Base-by-base conservation (phyloP, 2,113 vertebrate species). In the Tursiops truncatus region DNA sequence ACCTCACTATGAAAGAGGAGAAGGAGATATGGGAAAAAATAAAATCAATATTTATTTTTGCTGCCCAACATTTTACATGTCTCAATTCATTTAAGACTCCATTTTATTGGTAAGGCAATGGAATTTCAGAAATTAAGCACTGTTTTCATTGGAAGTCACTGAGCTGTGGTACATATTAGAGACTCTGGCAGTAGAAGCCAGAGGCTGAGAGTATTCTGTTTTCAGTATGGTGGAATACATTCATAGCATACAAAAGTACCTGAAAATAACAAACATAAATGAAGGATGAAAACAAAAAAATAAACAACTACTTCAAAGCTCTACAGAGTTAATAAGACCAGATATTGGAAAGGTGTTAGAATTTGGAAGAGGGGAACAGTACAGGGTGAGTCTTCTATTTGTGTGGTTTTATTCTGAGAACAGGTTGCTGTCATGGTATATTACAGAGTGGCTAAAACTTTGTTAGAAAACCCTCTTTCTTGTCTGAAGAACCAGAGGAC, bases 211-310 rank as follows among this genome's bases (percentile, higher is more conserved):
- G 13, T 62, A 8, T 67, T 76, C 67, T 62, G 14, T 81, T 81
- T 93, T 41, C 41, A 53, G 13, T 68, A 82, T 6, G 23, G 7
- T 44, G 13, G 26, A 67, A 68, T 53, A 62, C 7, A 91, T 50
- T 28, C 36, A 47, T 71, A 93, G 62, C 7, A 44, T 36, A 58
- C 31, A 82, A 94, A 68, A 60, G 25, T 47, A 67, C 13, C 60
- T 88, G 74, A 67, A 77, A 95, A 70, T 79, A 79, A 71, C 21
- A 91, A 93, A 70, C 23, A 70, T 38, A 91, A 93, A 70, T 53
- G 74, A 67, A 80, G 21, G 58, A 41, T 21, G 56, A 93, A 93
- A 41, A 62, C 2, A 81, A 13, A 60, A 9, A 44, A 74, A 20
- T 74, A 18, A 58, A 44, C 15, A 77, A 65, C 80, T 20, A 76